A percentile compares a stretch with the other conserved stretches of the same genome.
Conservation (phyloP, 2,113 vertebrate genomes). For the Baryphthengus martii region DNA sequence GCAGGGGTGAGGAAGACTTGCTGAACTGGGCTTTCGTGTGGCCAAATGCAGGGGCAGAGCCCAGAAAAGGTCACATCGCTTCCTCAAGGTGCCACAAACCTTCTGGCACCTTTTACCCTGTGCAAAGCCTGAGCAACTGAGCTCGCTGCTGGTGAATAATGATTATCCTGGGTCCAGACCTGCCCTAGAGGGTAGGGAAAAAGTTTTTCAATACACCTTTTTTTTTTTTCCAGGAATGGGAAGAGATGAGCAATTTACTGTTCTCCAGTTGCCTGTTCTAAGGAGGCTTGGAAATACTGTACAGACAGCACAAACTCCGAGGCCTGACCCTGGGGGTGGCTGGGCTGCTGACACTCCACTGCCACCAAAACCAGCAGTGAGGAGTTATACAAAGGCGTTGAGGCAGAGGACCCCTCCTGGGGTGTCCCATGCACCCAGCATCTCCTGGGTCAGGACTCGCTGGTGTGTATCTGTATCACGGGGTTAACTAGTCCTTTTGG, state of each 20-base stretch:
- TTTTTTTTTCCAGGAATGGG: not conserved
- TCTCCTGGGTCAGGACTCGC: not conserved
- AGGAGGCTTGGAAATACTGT: not conserved
- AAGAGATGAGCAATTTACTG: not conserved
- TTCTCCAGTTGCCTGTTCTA: not conserved
- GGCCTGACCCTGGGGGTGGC: not conserved
- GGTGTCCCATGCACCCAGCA: not conserved
- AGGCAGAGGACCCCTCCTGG: not conserved
- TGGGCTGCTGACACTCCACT: not conserved
- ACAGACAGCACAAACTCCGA: not conserved
- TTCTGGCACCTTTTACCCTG: not conserved
- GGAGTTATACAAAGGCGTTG: not conserved
- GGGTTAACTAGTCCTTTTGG: not conserved
- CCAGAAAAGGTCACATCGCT: not conserved
- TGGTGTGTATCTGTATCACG: fast-evolving
- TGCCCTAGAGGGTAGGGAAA: not conserved
- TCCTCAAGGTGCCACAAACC: not conserved
- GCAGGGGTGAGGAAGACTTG: not conserved
- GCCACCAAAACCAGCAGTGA: not conserved
- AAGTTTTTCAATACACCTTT: not conserved
- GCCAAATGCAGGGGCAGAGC: not conserved
- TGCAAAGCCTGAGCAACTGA: not conserved
- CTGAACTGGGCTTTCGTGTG: fast-evolving
- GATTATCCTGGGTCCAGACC: not conserved
- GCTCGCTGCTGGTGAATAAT: not conserved